Evolutionary conservation across 1,140 invertebrate genomes (phyloP), one percentile per base, ranked within the genome.

Genomic region (Drosophila baimaii): DNA sequence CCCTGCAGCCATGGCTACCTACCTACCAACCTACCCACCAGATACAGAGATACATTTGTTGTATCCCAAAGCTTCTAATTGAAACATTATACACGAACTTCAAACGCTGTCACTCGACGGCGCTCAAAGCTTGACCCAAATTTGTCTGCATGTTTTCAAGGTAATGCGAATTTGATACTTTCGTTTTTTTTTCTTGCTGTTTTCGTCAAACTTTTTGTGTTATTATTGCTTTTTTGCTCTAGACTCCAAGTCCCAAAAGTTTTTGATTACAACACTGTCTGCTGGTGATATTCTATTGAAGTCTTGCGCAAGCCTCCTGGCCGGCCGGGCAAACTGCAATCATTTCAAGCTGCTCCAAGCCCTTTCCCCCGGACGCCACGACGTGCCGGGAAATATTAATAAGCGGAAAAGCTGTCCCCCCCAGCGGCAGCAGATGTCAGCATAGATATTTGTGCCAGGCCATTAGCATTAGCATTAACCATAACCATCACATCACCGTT

Each of bases 341-440:
- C 43, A 81, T 49, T 78, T 81, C 69, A 66, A 84, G 72, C 58
- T 73, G 49, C 49, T 56, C 19, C 37, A 4, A 29, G 9, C 29
- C 37, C 35, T 31, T 23, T 23, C 55, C 59, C 54, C 46, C 27
- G 5, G 19, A 51, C 27, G 27, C 49, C 51, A 51, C 79, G 41
- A 86, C 83, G 83, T 86, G 83, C 79, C 73, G 52, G 84, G 83
- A 83, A 86, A 86, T 77, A 77, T 88, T 86, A 88, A 86, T 86
- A 86, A 83, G 83, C 83, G 83, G 84, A 86, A 86, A 83, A 82
- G 71, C 83, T 77, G 77, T 72, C 63, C 47, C 27, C 27, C 47
- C 55, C 56, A 68, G 63, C 74, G 79, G 57, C 47, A 51, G 43
- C 56, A 64, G 65, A 81, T 76, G 73, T 68, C 61, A 54, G 37